phyloP scores from a whole-genome alignment of 1,140 invertebrate genomes.

The Leptinotarsa defecta region DNA sequence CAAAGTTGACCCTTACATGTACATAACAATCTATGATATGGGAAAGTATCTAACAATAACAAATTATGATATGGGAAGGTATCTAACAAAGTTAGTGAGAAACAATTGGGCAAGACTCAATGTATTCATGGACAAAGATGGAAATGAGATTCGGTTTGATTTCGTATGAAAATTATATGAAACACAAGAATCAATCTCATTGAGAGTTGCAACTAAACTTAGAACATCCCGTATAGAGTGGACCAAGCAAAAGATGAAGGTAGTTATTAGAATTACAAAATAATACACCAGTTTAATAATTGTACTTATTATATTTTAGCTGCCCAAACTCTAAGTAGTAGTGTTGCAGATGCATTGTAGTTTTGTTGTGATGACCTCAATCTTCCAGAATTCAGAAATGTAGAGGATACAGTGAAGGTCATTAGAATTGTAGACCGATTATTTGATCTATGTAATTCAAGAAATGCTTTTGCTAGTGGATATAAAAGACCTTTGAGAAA shows the following conservation, averaged over 20 bases:
- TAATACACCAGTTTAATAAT: too few relatives aligned
- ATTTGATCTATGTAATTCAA: background rate
- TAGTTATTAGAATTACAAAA: too few relatives aligned
- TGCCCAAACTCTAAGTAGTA: too few relatives aligned
- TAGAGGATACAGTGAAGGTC: background rate
- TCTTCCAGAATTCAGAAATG: background rate
- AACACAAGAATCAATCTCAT: background rate
- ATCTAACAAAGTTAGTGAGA: too few relatives aligned
- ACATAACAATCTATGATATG: too few relatives aligned
- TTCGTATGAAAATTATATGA: too few relatives aligned
- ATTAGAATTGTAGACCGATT: background rate
- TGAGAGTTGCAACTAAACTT: background rate
- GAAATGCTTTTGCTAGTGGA: background rate
- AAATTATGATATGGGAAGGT: too few relatives aligned
- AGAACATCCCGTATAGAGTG: background rate
- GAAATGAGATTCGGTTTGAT: constrained; percentile 5
- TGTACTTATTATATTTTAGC: too few relatives aligned
- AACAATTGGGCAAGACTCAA: background rate
- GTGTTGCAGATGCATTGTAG: too few relatives aligned
- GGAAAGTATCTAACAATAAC: too few relatives aligned
- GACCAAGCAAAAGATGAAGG: background rate
- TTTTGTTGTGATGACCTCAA: too few relatives aligned
- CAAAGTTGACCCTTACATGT: too few relatives aligned
- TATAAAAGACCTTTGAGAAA: background rate
- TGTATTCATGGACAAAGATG: background rate